Evolutionary conservation across 2,797 vertebrate genomes (phyloP).

Genomic region (Denticeps clupeoides): DNA sequence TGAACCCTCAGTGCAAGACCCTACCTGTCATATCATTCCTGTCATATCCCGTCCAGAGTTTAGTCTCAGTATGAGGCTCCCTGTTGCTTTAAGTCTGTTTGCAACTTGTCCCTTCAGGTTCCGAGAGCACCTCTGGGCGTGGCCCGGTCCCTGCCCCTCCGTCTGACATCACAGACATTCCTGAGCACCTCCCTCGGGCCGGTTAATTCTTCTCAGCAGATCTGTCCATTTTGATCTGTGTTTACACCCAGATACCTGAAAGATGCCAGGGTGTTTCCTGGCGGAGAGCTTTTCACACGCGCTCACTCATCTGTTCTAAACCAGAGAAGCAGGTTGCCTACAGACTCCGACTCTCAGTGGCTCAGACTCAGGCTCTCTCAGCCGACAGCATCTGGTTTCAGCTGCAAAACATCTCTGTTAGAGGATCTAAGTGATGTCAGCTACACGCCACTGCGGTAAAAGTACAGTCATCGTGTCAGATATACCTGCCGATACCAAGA

Average conservation of each 20-base stretch:
- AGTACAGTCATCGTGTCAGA: too few relatives aligned
- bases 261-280: not conserved
- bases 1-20: too few relatives aligned
- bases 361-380: not conserved
- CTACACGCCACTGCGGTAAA: too few relatives aligned
- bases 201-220: not conserved
- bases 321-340: not conserved
- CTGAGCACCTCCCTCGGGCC: conserved; percentile 19
- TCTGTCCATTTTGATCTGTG: too few relatives aligned
- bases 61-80: too few relatives aligned
- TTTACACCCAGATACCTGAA: too few relatives aligned
- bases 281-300: not conserved
- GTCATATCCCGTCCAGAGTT: too few relatives aligned
- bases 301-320: not conserved
- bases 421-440: too few relatives aligned
- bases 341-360: not conserved
- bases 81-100: conserved; percentile 35
- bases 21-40: too few relatives aligned
- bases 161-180: conserved; percentile 44
- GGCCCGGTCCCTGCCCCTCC: conserved; percentile 39
- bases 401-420: too few relatives aligned
- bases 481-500: too few relatives aligned
- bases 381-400: too few relatives aligned
- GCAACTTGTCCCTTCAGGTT: conserved; percentile 57
- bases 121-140: conserved; percentile 30